Evolutionary conservation across 2,888 invertebrate genomes (phyloP), one percentile per base, ranked within the genome.

Genomic region (Amorpha juglandis): DNA sequence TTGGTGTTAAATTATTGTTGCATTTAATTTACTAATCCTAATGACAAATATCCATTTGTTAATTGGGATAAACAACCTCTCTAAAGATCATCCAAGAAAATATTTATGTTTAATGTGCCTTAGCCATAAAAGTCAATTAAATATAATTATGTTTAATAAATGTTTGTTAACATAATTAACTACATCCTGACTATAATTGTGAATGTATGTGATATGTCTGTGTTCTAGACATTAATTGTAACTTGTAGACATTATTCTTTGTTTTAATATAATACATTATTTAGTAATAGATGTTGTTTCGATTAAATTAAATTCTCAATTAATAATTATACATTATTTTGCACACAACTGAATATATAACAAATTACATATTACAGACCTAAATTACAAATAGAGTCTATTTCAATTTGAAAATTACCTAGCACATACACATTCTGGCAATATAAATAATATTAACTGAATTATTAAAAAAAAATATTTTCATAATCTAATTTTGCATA

Each of bases 191-290:
- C 55, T 9, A 38, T 64, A 35, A 47, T 64, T 65, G 33, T 45
- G 58, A 55, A 33, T 55, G 45, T 55, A 33, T n/a, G n/a, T n/a
- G n/a, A n/a, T n/a, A n/a, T 55, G 33, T 16, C 27, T 64, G 8
- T 42, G 12, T 53, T 63, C 33, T 48, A 48, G 45, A 65, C 33
- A 62, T 62, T 45, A 51, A 48, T 42, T 65, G 51, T 65, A 65
- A 62, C 58, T 42, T 65, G 51, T 65, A 53, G 51, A 53, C 53
- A 66, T 48, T 55, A 52, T 65, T 63, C 33, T 7, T 53, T 47
- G 42, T 64, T 64, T 64, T 64, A 52, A 64, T 64, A 53, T 48
- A 64, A 64, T 64, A 42, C n/a, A 53, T 64, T 64, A 52, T 53
- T 53, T 45, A 64, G 45, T 33, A 19, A 35, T 63, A 51, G n/a